Evolutionary conservation across 2,888 invertebrate genomes (phyloP), one percentile per base, ranked within the genome.

Genomic region (Eulithis prunata): DNA sequence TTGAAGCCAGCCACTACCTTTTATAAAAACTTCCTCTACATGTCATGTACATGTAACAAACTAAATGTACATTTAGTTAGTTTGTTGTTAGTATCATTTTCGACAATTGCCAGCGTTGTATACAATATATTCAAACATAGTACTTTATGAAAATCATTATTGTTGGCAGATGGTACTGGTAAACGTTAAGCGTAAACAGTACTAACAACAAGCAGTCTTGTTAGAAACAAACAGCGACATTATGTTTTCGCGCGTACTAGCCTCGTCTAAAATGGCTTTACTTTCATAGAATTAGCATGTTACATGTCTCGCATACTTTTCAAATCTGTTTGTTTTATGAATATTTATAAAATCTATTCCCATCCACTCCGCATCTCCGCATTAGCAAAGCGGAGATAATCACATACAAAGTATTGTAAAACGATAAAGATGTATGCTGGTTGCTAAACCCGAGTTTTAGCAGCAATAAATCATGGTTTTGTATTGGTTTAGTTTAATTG

Each of bases 211-310:
- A 41, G 8, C 41, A 41, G 41, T 41, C 6, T 36, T 36, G 53
- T 36, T 38, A 43, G 43, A 14, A 54, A 41, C 11, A 11, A 54
- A 14, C 5, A 28, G 28, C n/a, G 8, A 14, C 41, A 28, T n/a
- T 38, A 14, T n/a, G 0, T 38, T 14, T 8, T n/a, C 21, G 3
- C 43, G 32, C 43, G 12, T 36, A 62, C 51, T 55, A 8, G 62
- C 57, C 38, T 64, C 60, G 49, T 41, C 21, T 59, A 47, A 58
- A 63, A 36, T 13, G 6, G 41, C 61, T 32, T 53, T 72, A 73
- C 70, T 76, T 80, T 76, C 75, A 69, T 75, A 74, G 68, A 71
- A 74, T 73, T 72, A 74, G 64, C 66, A 63, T 70, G 68, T 53
- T 73, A 71, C 71, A 70, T 68, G 71, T 72, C 69, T 70, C 61